phyloP scores from a whole-genome alignment of 2,113 vertebrate genomes.

The Apodemus sylvaticus region DNA sequence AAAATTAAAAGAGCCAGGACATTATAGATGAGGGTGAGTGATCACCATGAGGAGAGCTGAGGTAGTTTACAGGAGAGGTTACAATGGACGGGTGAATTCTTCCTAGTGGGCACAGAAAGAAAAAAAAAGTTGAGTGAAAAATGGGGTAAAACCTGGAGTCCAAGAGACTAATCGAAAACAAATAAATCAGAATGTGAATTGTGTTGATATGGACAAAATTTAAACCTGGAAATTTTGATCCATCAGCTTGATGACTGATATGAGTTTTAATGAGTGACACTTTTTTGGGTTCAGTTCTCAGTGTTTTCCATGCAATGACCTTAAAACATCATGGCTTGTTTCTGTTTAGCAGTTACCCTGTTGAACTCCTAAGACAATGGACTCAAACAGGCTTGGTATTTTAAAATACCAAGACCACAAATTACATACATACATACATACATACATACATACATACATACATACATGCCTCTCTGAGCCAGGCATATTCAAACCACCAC shows the following conservation, averaged over 20 bases:
- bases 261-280: not conserved
- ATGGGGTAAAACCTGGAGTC: not conserved
- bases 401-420: not conserved
- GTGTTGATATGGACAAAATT: not conserved
- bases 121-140: not conserved
- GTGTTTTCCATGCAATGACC: slow-evolving; percentile 10
- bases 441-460: too few species aligned
- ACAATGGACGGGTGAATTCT: not conserved
- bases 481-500: too few species aligned
- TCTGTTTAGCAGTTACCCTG: slow-evolving; percentile 12
- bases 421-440: not conserved
- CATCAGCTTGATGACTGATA: not conserved
- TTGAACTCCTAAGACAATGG: slow-evolving; percentile 19
- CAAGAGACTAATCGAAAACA: not conserved
- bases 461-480: too few species aligned
- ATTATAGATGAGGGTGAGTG: not conserved
- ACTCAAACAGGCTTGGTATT: not conserved
- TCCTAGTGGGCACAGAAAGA: not conserved
- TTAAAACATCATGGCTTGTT: slow-evolving; percentile 13
- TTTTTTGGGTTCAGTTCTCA: not conserved
- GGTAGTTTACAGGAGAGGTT: slow-evolving; percentile 11
- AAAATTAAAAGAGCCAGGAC: not conserved
- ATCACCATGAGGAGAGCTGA: not conserved
- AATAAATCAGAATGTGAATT: not conserved
- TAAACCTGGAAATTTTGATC: not conserved